Evolutionary conservation across 2,888 invertebrate species (phyloP).

Genomic region (Megastigmus dorsalis): DNA sequence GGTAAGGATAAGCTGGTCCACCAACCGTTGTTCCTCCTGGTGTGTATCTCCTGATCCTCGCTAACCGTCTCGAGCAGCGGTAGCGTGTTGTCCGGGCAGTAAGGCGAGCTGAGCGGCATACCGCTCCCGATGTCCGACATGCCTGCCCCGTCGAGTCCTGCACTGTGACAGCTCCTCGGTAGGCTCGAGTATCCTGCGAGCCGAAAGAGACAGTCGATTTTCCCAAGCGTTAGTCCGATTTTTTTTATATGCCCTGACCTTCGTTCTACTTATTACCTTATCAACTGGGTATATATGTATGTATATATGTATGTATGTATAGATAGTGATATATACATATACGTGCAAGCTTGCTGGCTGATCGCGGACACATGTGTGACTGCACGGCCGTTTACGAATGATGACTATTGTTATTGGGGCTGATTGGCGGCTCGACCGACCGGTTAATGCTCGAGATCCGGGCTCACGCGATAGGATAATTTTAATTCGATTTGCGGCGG

Average conservation of each 20-base stretch:
- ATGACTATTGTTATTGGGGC: not conserved
- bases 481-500: no score
- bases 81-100: constrained; percentile 78
- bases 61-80: constrained; percentile 81
- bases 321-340: constrained; percentile 21
- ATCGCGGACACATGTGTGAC: not conserved
- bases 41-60: constrained; percentile 80
- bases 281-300: not conserved
- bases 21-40: constrained; percentile 73
- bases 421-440: not conserved
- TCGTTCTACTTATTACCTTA: not conserved
- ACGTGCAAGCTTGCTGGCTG: constrained; percentile 46
- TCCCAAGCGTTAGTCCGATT: not conserved
- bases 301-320: not conserved
- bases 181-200: constrained; percentile 90
- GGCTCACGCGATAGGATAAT: not conserved
- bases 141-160: constrained; percentile 76
- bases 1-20: constrained; percentile 46
- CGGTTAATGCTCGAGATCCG: not conserved
- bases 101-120: constrained; percentile 76
- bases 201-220: no score
- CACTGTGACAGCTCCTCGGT: constrained; percentile 86
- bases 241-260: no score
- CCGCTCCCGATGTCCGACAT: constrained; percentile 78
- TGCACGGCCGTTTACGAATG: not conserved